These are phyloP conservation scores for Drosophila flavopinicola DNA, from an alignment of 2,888 invertebrate genomes.

Conservation along the genomic window DNA sequence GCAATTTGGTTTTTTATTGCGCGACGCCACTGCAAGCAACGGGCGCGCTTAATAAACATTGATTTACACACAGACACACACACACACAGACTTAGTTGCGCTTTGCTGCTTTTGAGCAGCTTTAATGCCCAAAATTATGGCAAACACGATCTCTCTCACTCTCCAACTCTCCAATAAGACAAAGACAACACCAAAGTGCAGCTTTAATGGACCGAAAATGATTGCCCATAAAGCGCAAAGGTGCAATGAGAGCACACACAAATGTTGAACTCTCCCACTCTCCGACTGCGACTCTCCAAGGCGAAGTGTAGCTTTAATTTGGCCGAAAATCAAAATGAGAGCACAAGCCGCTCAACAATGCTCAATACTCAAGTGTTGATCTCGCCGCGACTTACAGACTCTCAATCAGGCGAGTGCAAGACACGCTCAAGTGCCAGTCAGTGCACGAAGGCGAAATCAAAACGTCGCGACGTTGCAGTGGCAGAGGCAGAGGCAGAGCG, in stretches of 20 bases:
- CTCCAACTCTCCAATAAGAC: too few relatives aligned
- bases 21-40: slow-evolving; percentile 57
- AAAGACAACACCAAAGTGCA: slow-evolving; percentile 11
- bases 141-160: too few relatives aligned
- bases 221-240: slow-evolving; percentile 42
- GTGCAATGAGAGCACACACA: slow-evolving; percentile 22
- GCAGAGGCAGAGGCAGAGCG: slow-evolving; percentile 18
- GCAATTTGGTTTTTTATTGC: slow-evolving; percentile 67
- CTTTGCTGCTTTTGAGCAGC: slow-evolving; percentile 15
- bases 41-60: slow-evolving; percentile 70
- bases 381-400: slow-evolving; percentile 15
- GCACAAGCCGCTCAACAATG: background rate
- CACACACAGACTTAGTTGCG: slow-evolving; percentile 19
- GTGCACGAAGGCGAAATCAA: slow-evolving; percentile 36
- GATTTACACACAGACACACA: slow-evolving; percentile 66
- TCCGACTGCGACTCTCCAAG: background rate
- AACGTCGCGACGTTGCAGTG: slow-evolving; percentile 11
- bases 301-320: slow-evolving; percentile 23
- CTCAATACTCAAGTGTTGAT: slow-evolving; percentile 18
- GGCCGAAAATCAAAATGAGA: slow-evolving; percentile 10
- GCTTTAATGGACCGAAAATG: too few relatives aligned
- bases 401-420: slow-evolving; percentile 45
- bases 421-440: slow-evolving; percentile 49
- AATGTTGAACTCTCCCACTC: slow-evolving; percentile 9
- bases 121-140: slow-evolving; percentile 52